Conservation (phyloP, 2,113 vertebrate genomes). For the Vulpes ferrilata region DNA sequence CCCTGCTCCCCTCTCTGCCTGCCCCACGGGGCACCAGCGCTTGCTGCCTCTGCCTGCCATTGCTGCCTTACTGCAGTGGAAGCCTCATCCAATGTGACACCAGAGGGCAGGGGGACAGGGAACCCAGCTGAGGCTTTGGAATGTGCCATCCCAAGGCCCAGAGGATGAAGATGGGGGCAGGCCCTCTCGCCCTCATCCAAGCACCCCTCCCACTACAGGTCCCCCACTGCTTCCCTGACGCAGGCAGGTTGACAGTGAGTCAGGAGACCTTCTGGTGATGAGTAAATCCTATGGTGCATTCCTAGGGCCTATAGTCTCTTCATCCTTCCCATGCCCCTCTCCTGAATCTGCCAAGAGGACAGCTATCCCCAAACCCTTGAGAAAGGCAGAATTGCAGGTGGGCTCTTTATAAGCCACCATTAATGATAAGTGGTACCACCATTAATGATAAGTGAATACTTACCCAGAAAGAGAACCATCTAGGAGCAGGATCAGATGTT, state of each 20-base stretch:
- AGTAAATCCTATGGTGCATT: not conserved
- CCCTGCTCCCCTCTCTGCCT: not conserved
- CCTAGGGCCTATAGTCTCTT: not conserved
- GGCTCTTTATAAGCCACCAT: no score
- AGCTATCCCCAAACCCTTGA: not conserved
- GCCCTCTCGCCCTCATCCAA: not conserved
- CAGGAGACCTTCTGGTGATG: not conserved
- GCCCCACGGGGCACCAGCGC: not conserved
- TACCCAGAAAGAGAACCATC: not conserved
- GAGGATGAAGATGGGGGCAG: not conserved
- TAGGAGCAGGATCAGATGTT: not conserved
- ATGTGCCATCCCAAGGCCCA: not conserved
- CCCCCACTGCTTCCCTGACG: not conserved
- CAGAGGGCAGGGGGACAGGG: not conserved
- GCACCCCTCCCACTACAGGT: not conserved
- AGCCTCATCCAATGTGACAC: constrained; percentile 82
- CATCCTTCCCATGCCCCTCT: not conserved
- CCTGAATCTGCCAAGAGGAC: not conserved
- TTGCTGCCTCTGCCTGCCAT: constrained; percentile 48
- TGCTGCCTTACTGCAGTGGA: not conserved
- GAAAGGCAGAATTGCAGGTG: not conserved
- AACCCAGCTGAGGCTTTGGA: constrained; percentile 80
- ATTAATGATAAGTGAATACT: not conserved
- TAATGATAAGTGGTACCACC: no score
- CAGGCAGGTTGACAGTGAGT: not conserved